Evolutionary conservation across 2,888 invertebrate species (phyloP).

Genomic region (Platypus cylindrus): DNA sequence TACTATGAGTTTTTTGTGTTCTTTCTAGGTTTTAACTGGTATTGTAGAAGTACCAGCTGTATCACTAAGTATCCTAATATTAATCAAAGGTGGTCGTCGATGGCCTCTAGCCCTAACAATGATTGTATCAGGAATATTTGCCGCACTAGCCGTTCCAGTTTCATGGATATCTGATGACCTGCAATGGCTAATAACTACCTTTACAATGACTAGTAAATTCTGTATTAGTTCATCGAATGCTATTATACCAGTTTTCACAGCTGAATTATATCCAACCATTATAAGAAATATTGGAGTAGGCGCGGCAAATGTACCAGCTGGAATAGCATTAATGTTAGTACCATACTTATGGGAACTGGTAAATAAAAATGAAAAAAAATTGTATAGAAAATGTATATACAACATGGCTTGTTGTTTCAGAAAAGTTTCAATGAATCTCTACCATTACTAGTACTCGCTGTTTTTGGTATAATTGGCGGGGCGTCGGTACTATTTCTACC

Average conservation of each 20-base stretch:
- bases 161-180: constrained; percentile 38
- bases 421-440: constrained; percentile 50
- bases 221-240: constrained; percentile 67
- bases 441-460: constrained; percentile 59
- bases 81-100: constrained; percentile 61
- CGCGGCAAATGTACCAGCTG: constrained; percentile 63
- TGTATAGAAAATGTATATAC: not conserved
- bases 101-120: constrained; percentile 59
- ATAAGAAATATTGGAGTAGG: constrained; percentile 66
- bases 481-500: constrained; percentile 60
- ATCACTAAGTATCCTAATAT: constrained; percentile 58
- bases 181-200: constrained; percentile 57
- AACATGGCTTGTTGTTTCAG: constrained; percentile 35
- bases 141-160: constrained; percentile 43
- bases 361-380: constrained; percentile 26
- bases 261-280: constrained; percentile 69
- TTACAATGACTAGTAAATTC: constrained; percentile 70
- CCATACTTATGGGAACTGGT: constrained; percentile 70
- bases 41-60: constrained; percentile 69
- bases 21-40: constrained; percentile 47
- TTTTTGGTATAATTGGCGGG: constrained; percentile 57
- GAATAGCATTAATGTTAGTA: constrained; percentile 60
- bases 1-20: constrained; percentile 3
- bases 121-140: constrained; percentile 55
- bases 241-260: constrained; percentile 64